phyloP scores from a whole-genome alignment of 2,113 vertebrate genomes.

The Prietella phreatophila region DNA sequence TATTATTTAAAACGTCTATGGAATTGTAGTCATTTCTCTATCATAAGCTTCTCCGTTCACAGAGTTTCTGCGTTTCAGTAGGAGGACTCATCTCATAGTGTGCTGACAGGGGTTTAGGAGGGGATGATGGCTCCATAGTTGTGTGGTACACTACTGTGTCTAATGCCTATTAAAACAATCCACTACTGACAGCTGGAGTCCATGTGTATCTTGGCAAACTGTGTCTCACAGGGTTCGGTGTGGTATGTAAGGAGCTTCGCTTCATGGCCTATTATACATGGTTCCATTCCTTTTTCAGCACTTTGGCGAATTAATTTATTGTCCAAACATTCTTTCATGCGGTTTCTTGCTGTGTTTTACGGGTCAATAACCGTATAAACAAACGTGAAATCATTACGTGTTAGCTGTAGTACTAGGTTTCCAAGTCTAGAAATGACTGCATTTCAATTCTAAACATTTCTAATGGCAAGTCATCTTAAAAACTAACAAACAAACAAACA shows the following conservation, averaged over 20 bases:
- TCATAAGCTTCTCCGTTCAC: neutral
- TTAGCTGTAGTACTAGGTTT: neutral
- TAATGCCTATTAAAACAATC: conserved; percentile 18
- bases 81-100: neutral
- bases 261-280: neutral
- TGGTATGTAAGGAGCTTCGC: neutral
- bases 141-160: neutral
- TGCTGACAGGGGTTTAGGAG: neutral
- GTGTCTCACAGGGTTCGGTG: neutral
- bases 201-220: conserved; percentile 5
- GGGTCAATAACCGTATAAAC: neutral
- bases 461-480: neutral
- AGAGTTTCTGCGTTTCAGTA: neutral
- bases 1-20: neutral
- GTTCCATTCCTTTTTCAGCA: neutral
- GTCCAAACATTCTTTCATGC: neutral
- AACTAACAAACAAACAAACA: too few relatives aligned
- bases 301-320: neutral
- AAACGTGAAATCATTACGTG: neutral
- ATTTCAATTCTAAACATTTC: neutral
- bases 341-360: neutral
- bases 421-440: neutral
- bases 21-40: neutral
- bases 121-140: neutral
- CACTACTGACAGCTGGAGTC: conserved; percentile 2